Conservation (phyloP, 2,113 vertebrate genomes). For the Bubo scandiacus region DNA sequence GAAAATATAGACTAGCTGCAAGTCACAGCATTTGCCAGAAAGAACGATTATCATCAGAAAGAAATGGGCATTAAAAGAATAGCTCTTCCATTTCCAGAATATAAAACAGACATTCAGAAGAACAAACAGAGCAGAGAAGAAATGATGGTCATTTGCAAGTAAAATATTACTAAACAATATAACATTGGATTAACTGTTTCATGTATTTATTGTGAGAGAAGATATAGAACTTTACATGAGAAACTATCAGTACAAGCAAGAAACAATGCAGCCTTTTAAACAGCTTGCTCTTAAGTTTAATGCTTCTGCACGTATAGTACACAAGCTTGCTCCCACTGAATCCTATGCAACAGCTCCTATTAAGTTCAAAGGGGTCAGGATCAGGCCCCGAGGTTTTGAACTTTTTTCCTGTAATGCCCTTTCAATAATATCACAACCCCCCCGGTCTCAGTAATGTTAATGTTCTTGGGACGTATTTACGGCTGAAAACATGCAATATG, state of each 20-base stretch:
- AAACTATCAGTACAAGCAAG: conserved; percentile 50
- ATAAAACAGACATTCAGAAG: conserved; percentile 65
- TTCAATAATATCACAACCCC: not conserved
- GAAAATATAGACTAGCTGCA: conserved; percentile 72
- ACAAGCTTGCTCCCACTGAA: conserved; percentile 15
- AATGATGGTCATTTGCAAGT: conserved; percentile 64
- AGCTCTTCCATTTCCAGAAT: conserved; percentile 68
- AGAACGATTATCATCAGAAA: conserved; percentile 66
- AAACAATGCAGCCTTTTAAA: conserved; percentile 45
- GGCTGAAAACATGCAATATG: conserved; percentile 18
- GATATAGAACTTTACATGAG: conserved; percentile 53
- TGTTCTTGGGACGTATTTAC: conserved; percentile 5
- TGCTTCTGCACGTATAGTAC: not conserved
- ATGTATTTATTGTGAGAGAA: conserved; percentile 64
- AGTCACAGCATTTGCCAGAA: conserved; percentile 66
- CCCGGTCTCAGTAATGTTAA: not conserved
- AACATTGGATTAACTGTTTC: conserved; percentile 68
- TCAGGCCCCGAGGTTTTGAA: not conserved
- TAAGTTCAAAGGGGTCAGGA: not conserved
- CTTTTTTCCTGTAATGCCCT: conserved; percentile 15
- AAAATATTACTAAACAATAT: conserved; percentile 67
- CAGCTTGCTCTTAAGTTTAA: conserved; percentile 11
- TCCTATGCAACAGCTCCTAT: not conserved
- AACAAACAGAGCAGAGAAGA: conserved; percentile 65
- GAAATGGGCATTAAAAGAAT: conserved; percentile 71